Percentiles rank a stretch among this genome's conserved stretches.
Evolutionary conservation across 35 echinoderm and acorn worm genomes (phyloP).

Genomic region (Apostichopus californicus): DNA sequence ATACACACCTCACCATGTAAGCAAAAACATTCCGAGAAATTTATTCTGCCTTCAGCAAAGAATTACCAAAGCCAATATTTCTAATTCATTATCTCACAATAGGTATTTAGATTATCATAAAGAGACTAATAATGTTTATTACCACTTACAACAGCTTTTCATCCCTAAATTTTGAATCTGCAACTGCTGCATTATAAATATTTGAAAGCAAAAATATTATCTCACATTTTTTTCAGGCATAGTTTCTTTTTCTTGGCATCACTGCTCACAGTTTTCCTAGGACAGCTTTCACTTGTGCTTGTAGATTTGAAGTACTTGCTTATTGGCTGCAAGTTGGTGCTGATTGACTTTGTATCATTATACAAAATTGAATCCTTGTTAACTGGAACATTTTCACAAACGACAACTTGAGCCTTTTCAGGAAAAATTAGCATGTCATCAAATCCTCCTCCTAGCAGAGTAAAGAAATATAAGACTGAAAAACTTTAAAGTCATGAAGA

Average conservation of each 20-base stretch:
- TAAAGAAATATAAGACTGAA: neutral
- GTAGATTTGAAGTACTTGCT: neutral
- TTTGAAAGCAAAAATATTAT: neutral
- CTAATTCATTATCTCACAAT: too few species aligned
- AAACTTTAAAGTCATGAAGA: too few species aligned
- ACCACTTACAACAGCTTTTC: too few species aligned
- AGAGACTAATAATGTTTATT: too few species aligned
- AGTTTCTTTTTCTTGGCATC: conserved; percentile 16
- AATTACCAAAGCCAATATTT: too few species aligned
- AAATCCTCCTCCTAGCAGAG: conserved; percentile 11
- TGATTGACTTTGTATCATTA: neutral
- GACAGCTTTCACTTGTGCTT: neutral
- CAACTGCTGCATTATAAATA: neutral
- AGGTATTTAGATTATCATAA: too few species aligned
- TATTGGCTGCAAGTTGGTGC: neutral
- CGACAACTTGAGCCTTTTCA: conserved; percentile 11
- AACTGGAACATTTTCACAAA: neutral
- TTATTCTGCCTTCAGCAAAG: too few species aligned
- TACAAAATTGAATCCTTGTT: neutral
- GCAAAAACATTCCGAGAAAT: too few species aligned
- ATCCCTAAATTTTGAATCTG: neutral
- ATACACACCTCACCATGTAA: too few species aligned
- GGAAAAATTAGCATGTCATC: neutral
- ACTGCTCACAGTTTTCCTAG: neutral
- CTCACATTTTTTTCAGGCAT: conserved; percentile 10